These are phyloP conservation scores for Patella ulyssiponensis DNA, from an alignment of 2,888 invertebrate genomes.

Conservation along the genomic window DNA sequence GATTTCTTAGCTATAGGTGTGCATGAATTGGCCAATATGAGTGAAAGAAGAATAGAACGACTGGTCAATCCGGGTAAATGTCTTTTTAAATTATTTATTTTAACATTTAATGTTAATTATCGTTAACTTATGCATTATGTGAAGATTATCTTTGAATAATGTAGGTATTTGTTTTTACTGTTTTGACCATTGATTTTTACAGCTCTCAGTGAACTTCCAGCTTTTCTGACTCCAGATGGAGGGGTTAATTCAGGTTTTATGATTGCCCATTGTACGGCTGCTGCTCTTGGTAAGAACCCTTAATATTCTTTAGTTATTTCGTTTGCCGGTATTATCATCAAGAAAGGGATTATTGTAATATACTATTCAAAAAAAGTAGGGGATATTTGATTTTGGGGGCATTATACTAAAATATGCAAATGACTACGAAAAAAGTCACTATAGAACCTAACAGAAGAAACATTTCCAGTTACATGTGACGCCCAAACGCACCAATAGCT, in stretches of 20 bases:
- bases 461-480: no score
- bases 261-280: slow-evolving; percentile 80
- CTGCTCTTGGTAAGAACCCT: slow-evolving; percentile 75
- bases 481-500: no score
- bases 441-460: no score
- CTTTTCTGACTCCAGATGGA: slow-evolving; percentile 79
- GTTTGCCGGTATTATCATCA: no score
- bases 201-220: slow-evolving; percentile 79
- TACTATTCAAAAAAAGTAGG: no score
- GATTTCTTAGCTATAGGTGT: slow-evolving; percentile 80
- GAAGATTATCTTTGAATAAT: background rate
- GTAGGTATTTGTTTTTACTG: background rate
- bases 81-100: background rate
- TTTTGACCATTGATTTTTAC: slow-evolving; percentile 8
- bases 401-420: no score
- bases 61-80: slow-evolving; percentile 77
- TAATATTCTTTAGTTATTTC: no score
- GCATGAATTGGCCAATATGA: slow-evolving; percentile 79
- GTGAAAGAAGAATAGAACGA: slow-evolving; percentile 78
- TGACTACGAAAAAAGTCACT: no score
- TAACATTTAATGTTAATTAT: no score
- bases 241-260: slow-evolving; percentile 81
- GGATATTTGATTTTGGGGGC: no score
- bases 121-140: background rate
- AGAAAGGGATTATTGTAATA: background rate